Evolutionary conservation across 2,888 invertebrate species (phyloP).

Genomic region (Metopia argyrocephala): DNA sequence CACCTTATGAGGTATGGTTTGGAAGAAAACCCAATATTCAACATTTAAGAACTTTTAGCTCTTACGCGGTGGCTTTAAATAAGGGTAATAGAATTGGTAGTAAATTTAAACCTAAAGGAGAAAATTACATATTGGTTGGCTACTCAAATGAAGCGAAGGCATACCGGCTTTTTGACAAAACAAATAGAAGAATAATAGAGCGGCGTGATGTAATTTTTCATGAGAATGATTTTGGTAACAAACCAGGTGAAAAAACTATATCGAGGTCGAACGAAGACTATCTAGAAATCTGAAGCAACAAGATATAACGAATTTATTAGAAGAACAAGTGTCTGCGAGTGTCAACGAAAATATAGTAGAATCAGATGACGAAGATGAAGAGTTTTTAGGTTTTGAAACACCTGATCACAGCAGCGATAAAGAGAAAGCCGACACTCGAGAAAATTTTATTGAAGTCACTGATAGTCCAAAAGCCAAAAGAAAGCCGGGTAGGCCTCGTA

Average conservation of each 20-base stretch:
- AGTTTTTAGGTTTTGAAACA: neutral
- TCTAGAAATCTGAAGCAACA: neutral
- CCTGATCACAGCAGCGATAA: neutral
- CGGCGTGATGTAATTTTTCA: too few relatives aligned
- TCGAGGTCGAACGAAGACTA: neutral
- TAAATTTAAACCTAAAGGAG: constrained; percentile 27
- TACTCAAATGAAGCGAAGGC: too few relatives aligned
- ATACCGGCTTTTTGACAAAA: too few relatives aligned
- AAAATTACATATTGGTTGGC: constrained; percentile 13
- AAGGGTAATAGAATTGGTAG: too few relatives aligned
- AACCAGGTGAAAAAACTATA: neutral
- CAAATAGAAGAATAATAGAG: too few relatives aligned
- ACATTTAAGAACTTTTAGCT: constrained; percentile 55
- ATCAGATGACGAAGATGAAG: neutral
- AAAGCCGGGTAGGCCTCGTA: constrained; percentile 9
- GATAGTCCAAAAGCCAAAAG: neutral
- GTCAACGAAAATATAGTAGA: too few relatives aligned
- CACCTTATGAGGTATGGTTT: constrained; percentile 62
- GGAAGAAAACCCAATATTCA: constrained; percentile 51
- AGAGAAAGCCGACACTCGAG: neutral
- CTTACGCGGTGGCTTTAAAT: constrained; percentile 46
- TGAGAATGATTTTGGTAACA: neutral
- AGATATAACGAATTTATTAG: neutral
- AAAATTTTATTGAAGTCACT: neutral
- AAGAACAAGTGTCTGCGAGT: neutral